Evolutionary conservation across 2,113 vertebrate species (phyloP).

Genomic region (Isurus oxyrinchus): DNA sequence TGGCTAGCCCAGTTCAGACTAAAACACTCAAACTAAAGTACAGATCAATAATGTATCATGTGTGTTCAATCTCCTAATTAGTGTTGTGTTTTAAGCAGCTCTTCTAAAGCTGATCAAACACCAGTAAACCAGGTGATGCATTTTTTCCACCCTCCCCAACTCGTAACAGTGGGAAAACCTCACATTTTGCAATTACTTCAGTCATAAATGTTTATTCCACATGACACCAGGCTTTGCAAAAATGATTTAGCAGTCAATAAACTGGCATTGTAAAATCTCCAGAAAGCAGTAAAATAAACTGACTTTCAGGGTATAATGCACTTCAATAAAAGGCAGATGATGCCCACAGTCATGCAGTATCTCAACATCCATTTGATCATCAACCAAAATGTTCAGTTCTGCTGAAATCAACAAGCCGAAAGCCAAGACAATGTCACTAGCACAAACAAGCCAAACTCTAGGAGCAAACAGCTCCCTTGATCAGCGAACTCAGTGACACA

Average conservation of each 20-base stretch:
- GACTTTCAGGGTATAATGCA: background rate
- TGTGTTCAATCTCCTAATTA: background rate
- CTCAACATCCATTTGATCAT: background rate
- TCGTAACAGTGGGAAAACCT: background rate
- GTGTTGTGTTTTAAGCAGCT: background rate
- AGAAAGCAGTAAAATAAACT: background rate
- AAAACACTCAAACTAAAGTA: background rate
- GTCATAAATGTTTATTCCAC: background rate
- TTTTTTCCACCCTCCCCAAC: no score
- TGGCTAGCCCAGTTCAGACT: background rate
- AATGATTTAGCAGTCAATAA: slow-evolving; percentile 8
- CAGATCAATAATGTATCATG: background rate
- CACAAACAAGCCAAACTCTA: background rate
- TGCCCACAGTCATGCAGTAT: background rate
- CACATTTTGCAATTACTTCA: background rate
- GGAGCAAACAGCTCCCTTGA: background rate
- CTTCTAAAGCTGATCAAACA: background rate
- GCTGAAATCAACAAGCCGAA: background rate
- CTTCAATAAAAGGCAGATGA: background rate
- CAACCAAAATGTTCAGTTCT: background rate
- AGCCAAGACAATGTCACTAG: background rate
- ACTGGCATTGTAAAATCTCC: background rate
- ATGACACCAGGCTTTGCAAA: background rate
- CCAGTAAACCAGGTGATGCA: background rate
- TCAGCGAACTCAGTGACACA: background rate